A percentile compares a stretch with the other conserved stretches of the same genome.
phyloP scores from a whole-genome alignment of 2,113 vertebrate species.

The Albula glossodonta region DNA sequence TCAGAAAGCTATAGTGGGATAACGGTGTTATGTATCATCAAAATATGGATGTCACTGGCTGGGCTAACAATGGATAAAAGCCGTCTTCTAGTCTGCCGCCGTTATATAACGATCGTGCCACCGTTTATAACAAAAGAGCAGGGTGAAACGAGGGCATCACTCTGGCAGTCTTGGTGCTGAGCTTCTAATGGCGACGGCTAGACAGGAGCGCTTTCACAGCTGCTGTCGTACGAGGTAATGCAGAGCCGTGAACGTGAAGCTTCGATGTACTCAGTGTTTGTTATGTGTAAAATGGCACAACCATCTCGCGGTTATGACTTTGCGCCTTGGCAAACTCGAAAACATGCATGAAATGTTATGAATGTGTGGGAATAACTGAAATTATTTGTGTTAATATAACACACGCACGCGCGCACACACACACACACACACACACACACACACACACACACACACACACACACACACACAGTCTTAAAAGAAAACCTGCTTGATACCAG shows the following conservation, averaged over 20 bases:
- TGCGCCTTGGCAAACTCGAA: not conserved
- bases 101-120: slow-evolving; percentile 21
- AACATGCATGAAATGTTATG: not conserved
- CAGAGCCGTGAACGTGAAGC: not conserved
- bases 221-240: not conserved
- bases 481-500: not conserved
- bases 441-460: too few species aligned
- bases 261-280: not conserved
- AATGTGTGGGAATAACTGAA: not conserved
- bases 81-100: slow-evolving; percentile 11
- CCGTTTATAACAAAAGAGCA: slow-evolving; percentile 17
- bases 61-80: not conserved
- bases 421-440: not conserved
- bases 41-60: not conserved
- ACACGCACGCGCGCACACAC: not conserved
- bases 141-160: slow-evolving; percentile 19
- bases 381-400: not conserved
- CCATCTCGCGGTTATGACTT: not conserved
- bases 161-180: not conserved
- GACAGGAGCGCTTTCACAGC: not conserved
- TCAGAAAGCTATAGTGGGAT: not conserved
- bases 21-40: not conserved
- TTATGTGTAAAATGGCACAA: not conserved
- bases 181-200: slow-evolving; percentile 16
- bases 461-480: not conserved